Evolutionary conservation across 2,113 vertebrate species (phyloP).

Genomic region (human): DNA sequence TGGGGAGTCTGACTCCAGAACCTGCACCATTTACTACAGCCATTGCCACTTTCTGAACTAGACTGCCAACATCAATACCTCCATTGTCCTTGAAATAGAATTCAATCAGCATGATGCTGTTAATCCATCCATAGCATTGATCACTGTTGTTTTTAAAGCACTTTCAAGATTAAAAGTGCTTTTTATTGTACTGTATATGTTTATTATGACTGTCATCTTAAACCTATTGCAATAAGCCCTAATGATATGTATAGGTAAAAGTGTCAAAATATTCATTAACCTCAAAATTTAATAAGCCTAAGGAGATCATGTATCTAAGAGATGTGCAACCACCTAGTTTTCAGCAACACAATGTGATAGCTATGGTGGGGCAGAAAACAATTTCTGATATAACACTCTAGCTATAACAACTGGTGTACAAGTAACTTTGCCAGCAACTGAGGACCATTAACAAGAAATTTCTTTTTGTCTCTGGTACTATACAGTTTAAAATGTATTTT

Average conservation of each 20-base stretch:
- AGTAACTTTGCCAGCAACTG: not conserved
- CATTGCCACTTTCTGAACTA: rapidly evolving
- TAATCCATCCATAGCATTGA: conserved; percentile 57
- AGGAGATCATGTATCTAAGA: not conserved
- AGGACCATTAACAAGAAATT: not conserved
- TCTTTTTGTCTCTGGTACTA: not conserved
- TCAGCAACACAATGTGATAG: not conserved
- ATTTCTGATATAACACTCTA: not conserved
- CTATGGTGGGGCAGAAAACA: not conserved
- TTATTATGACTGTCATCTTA: conserved; percentile 65
- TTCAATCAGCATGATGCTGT: conserved; percentile 42
- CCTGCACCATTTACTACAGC: rapidly evolving
- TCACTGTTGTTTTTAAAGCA: conserved; percentile 66
- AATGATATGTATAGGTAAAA: conserved; percentile 54
- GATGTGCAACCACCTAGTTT: not conserved
- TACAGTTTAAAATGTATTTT: not conserved
- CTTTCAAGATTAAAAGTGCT: conserved; percentile 68
- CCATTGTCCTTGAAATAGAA: conserved; percentile 49
- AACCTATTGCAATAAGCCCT: conserved; percentile 54
- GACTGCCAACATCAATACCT: not conserved
- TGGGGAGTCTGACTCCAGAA: not conserved
- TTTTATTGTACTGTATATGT: conserved; percentile 64
- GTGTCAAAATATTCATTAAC: conserved; percentile 65
- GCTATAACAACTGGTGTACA: rapidly evolving
- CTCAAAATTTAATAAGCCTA: conserved; percentile 52